Evolutionary conservation across 2,113 vertebrate genomes (phyloP).

Genomic region (Epinephelus moara): DNA sequence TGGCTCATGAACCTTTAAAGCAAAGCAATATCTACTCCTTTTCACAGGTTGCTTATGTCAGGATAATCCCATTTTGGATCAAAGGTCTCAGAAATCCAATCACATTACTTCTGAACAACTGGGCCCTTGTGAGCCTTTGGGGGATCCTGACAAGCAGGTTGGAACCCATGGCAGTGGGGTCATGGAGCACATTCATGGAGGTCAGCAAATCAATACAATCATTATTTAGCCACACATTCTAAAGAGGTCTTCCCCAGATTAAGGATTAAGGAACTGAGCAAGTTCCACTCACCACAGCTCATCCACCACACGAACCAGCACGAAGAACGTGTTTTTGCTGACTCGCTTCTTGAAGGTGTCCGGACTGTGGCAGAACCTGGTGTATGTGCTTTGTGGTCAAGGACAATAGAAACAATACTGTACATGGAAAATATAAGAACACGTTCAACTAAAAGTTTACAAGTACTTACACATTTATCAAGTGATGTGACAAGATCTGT

Average conservation of each 20-base stretch:
- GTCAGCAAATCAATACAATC: neutral
- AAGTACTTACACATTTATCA: neutral
- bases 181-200: neutral
- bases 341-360: constrained; percentile 98
- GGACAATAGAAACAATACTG: constrained; percentile 58
- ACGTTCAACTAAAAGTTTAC: neutral
- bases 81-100: too few species aligned
- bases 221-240: neutral
- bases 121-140: too few species aligned
- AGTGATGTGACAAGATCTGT: neutral
- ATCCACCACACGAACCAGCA: constrained; percentile 96
- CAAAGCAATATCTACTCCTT: neutral
- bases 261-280: too few species aligned
- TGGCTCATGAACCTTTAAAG: neutral
- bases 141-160: too few species aligned
- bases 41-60: neutral
- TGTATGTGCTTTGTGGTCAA: constrained; percentile 92
- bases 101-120: too few species aligned
- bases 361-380: constrained; percentile 95
- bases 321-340: constrained; percentile 99
- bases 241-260: neutral
- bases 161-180: too few species aligned
- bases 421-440: neutral
- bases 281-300: constrained; percentile 93
- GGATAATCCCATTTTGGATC: neutral